phyloP scores from a whole-genome alignment of 92 coral and sea anemone genomes.

The Epizoanthus stellaris region DNA sequence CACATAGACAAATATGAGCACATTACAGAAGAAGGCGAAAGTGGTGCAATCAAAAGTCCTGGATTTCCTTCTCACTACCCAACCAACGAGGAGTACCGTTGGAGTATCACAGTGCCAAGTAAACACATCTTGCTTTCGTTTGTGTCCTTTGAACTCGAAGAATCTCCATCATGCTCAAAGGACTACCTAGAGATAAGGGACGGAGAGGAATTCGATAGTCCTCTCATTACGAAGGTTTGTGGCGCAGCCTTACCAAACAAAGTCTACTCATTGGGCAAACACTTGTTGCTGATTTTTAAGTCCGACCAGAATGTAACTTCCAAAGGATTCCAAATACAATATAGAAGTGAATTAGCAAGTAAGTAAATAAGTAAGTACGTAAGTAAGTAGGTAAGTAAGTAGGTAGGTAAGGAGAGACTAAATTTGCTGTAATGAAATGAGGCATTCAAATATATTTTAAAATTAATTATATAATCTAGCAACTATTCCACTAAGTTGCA shows the following conservation, averaged over 20 bases:
- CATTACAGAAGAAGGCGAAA: neutral
- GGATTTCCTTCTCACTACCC: neutral
- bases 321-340: neutral
- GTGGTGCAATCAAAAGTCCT: neutral
- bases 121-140: neutral
- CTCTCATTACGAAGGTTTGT: neutral
- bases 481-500: too few relatives aligned
- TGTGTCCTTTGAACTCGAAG: neutral
- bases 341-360: neutral
- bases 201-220: neutral
- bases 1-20: neutral
- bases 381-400: too few relatives aligned
- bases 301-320: neutral
- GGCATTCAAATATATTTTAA: too few relatives aligned
- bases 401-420: too few relatives aligned
- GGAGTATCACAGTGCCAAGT: neutral
- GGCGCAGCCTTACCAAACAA: neutral
- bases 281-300: neutral
- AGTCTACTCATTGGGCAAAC: neutral
- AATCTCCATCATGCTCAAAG: conserved; percentile 1
- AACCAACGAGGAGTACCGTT: neutral
- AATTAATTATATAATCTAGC: too few relatives aligned
- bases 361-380: neutral
- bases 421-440: too few relatives aligned
- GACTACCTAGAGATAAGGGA: conserved; percentile 8